Conservation (phyloP, 1,140 invertebrate species). For the Leptonema lineaticorne region DNA sequence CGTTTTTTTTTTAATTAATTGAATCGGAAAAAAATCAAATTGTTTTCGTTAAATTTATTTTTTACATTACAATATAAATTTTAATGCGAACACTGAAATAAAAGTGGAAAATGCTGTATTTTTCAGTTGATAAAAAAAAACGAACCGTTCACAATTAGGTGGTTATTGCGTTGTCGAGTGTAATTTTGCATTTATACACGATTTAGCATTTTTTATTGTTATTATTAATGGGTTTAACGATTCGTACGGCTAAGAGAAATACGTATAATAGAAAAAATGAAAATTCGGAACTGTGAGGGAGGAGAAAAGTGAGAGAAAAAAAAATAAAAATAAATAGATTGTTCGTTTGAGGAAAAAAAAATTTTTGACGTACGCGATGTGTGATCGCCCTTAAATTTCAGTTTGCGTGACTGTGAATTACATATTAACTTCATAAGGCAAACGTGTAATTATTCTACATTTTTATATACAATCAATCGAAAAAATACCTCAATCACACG, state of each 20-base stretch:
- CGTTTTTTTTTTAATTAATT: too few species aligned
- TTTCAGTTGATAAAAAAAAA: background rate
- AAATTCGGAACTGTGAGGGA: too few species aligned
- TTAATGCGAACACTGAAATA: too few species aligned
- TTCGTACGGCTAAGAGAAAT: too few species aligned
- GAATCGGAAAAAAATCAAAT: too few species aligned
- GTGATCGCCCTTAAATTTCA: background rate
- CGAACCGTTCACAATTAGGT: background rate
- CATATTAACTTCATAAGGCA: background rate
- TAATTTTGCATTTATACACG: background rate
- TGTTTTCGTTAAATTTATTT: too few species aligned
- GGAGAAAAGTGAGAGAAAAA: too few species aligned
- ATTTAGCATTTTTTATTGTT: background rate
- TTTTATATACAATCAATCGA: conserved; percentile 15
- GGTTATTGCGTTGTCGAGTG: background rate
- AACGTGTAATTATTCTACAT: background rate
- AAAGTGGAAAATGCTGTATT: background rate
- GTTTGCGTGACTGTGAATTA: conserved; percentile 18
- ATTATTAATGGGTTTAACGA: too few species aligned
- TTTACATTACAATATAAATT: too few species aligned
- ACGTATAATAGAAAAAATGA: too few species aligned
- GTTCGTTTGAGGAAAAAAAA: too few species aligned
- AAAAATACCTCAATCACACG: conserved; percentile 21
- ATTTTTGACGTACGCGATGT: background rate
- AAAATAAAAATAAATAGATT: too few species aligned